Conservation (phyloP, 2,113 vertebrate genomes). For the Agelaius tricolor region DNA sequence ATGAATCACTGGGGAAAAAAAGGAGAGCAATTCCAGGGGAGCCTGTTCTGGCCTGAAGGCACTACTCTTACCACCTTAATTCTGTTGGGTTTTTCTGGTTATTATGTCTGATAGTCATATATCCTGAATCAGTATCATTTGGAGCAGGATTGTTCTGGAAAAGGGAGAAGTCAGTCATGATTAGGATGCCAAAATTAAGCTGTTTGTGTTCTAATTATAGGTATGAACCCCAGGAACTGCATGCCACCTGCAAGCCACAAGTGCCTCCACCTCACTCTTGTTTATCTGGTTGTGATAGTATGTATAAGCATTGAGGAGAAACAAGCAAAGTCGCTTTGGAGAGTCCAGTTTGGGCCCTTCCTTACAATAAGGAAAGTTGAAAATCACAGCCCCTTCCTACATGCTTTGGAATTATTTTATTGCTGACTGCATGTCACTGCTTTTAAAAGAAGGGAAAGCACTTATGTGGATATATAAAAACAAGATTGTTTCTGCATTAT, state of each 20-base stretch:
- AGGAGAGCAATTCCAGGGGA: neutral
- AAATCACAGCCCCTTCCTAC: neutral
- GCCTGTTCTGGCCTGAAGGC: neutral
- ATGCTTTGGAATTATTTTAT: neutral
- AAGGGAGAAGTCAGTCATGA: neutral
- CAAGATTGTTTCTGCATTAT: neutral
- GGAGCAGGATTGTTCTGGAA: neutral
- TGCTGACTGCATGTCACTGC: neutral
- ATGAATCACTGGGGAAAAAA: neutral
- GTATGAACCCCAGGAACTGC: neutral
- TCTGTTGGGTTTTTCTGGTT: neutral
- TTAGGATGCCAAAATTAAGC: neutral
- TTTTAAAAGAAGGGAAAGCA: neutral
- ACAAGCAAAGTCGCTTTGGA: neutral
- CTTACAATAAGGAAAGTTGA: neutral
- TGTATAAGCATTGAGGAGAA: neutral
- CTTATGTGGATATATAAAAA: rapidly evolving
- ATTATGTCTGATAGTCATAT: neutral
- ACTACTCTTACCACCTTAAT: neutral
- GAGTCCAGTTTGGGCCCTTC: neutral
- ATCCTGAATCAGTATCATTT: neutral
- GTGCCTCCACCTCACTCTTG: neutral
- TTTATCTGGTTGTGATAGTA: neutral
- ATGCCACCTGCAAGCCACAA: neutral
- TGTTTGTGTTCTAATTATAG: neutral